Conservation (phyloP, 1,140 invertebrate species). For the Dreissena rostriformis region DNA sequence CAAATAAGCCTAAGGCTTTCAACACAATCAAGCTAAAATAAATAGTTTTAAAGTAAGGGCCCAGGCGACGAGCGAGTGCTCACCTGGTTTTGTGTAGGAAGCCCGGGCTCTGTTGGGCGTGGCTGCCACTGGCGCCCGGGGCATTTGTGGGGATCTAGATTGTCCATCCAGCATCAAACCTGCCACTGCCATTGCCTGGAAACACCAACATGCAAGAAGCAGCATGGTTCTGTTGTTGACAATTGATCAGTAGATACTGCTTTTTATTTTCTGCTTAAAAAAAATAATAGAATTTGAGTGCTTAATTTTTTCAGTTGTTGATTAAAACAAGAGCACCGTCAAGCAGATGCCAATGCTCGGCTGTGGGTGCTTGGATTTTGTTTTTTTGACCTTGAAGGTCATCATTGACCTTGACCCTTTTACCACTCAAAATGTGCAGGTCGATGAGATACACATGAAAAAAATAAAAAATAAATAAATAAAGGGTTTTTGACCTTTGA, state of each 20-base stretch:
- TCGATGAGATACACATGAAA: no score
- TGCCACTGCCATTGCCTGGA: conserved; percentile 90
- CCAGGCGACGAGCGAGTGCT: background rate
- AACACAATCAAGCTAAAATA: no score
- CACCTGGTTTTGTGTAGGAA: conserved; percentile 70
- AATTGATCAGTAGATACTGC: background rate
- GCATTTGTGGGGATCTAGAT: conserved; percentile 67
- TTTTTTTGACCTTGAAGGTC: no score
- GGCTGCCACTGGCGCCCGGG: conserved; percentile 68
- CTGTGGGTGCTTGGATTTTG: no score
- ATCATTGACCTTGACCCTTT: no score
- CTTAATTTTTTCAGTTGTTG: background rate
- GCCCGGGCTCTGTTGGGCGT: conserved; percentile 70
- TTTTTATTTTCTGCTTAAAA: background rate
- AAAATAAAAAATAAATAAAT: no score
- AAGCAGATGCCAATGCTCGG: no score
- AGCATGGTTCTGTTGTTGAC: no score
- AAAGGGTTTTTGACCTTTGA: no score
- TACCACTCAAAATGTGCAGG: no score
- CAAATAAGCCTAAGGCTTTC: no score
- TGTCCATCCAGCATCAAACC: conserved; percentile 84
- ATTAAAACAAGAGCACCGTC: no score
- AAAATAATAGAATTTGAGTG: background rate
- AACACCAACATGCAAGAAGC: background rate
- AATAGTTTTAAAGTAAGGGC: background rate